Base-by-base conservation (phyloP, 1,140 invertebrate species). In the Lucilia sericata region DNA sequence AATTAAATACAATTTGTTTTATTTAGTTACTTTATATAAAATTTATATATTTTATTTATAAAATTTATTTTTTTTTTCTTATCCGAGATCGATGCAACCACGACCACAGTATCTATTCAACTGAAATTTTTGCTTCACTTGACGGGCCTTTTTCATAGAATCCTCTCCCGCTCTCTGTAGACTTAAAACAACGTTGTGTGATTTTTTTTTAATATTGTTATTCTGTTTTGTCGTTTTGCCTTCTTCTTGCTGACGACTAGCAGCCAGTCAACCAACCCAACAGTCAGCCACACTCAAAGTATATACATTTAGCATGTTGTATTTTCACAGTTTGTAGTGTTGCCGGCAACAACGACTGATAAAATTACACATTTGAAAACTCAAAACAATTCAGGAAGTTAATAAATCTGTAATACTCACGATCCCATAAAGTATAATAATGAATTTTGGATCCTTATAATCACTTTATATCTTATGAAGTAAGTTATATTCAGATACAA, bases 201-300 rank as follows among this genome's bases (percentile, higher is more conserved):
- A 21, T 70, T 19, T 30, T 30, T 30, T 30, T 30, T 30, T 2
- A 30, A 30, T 25, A n/a, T 70, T 25, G 10, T 70, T 70, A 25
- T 70, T 70, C n/a, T 21, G 17, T 70, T 19, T 70, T 65, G 60
- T 70, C n/a, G 19, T 70, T 70, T n/a, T 70, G 65, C 65, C n/a
- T 19, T 70, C 2, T 30, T 30, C n/a, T 60, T 60, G 55, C 5
- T 60, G 55, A 60, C 55, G 13, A 7, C 42, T 10, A 42, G 42
- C 42, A 42, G 42, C 42, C 10, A 42, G 25, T 30, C 25, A 30
- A 30, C 25, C 25, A 1, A 30, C 25, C 25, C 25, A 30, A 30
- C 25, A 30, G 3, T 30, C 25, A 30, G 42, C 42, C 10, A 42
- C 10, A 42, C 42, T 42, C 42, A 42, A 42, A 42, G 42, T 42